Base-by-base conservation (phyloP, 2,113 vertebrate species). In the Plecturocebus donacophilus region DNA sequence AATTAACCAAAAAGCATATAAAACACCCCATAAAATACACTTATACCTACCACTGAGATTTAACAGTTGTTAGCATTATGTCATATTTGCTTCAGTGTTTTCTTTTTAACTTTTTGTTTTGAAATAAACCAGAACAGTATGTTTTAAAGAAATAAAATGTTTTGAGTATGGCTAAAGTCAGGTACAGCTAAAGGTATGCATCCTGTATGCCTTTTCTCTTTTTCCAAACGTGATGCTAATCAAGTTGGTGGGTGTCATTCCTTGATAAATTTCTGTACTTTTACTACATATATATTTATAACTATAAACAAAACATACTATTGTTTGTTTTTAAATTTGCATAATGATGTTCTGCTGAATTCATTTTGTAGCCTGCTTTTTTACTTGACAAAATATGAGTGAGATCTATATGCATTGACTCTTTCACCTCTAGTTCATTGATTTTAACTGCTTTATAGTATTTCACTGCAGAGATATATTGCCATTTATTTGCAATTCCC, bases 11-110 rank as follows among this genome's bases (percentile, higher is more conserved):
- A 73, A 94, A 83, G n/a, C 81, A 82, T 12, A 89, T 84, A 83
- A 95, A 96, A 87, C 54, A 75, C 90, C 70, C 89, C n/a, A 30
- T 87, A 79, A 96, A 95, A 87, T 68, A 38, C 42, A 58, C 54
- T 47, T 8, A 45, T 64, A 52, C 45, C 52, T 58, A 85, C 81
- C 79, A 64, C 49, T 16, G 54, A 80, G 79, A 87, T 86, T 91
- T 71, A 91, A 64, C 42, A 32, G 32, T 70, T 70, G 30, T 58
- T 86, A 82, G 56, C 70, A 54, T 75, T 87, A 70, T 93, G 61
- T 84, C 91, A 23, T 49, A 47, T 91, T 90, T 94, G 52, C 52
- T 66, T 90, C 32, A 75, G 20, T 56, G 27, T 25, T 96, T 92
- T 19, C 40, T 45, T 80, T 56, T 56, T 49, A 73, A 61, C 32